Evolutionary conservation across 2,888 invertebrate genomes (phyloP).

Genomic region (Diabrotica balteata): DNA sequence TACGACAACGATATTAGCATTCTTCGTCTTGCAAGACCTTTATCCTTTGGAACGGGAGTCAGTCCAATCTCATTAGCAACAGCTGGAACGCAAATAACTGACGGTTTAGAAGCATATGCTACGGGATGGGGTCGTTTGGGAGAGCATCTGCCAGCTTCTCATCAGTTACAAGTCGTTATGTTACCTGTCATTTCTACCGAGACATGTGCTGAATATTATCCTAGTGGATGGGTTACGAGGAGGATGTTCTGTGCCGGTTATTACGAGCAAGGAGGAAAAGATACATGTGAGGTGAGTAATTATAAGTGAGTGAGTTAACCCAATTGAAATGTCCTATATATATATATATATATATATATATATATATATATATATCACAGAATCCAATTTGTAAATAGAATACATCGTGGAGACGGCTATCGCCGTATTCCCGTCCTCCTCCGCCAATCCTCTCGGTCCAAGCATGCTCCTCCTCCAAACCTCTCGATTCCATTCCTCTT

Average conservation of each 20-base stretch:
- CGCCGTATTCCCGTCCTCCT: too few relatives aligned
- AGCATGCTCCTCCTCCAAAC: too few relatives aligned
- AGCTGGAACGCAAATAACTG: slow-evolving; percentile 47
- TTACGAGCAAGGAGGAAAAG: slow-evolving; percentile 43
- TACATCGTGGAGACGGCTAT: too few relatives aligned
- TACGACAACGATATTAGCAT: slow-evolving; percentile 64
- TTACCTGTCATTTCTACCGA: slow-evolving; percentile 44
- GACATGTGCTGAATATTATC: slow-evolving; percentile 41
- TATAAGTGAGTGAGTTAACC: too few relatives aligned
- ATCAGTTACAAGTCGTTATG: slow-evolving; percentile 44
- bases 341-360: too few relatives aligned
- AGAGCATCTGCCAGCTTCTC: slow-evolving; percentile 35
- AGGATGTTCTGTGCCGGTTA: slow-evolving; percentile 47
- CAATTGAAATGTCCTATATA: too few relatives aligned
- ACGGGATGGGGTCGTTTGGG: slow-evolving; percentile 45
- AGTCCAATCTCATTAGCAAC: slow-evolving; percentile 58
- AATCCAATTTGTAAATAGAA: too few relatives aligned
- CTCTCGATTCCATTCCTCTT: too few relatives aligned
- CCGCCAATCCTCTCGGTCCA: too few relatives aligned
- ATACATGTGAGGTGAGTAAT: slow-evolving; percentile 43
- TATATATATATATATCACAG: too few relatives aligned
- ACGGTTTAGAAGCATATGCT: slow-evolving; percentile 37
- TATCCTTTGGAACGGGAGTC: slow-evolving; percentile 56
- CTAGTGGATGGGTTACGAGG: slow-evolving; percentile 29
- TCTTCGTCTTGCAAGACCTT: slow-evolving; percentile 58